Conservation (phyloP, 2,113 vertebrate genomes). For the Rhombomys opimus region DNA sequence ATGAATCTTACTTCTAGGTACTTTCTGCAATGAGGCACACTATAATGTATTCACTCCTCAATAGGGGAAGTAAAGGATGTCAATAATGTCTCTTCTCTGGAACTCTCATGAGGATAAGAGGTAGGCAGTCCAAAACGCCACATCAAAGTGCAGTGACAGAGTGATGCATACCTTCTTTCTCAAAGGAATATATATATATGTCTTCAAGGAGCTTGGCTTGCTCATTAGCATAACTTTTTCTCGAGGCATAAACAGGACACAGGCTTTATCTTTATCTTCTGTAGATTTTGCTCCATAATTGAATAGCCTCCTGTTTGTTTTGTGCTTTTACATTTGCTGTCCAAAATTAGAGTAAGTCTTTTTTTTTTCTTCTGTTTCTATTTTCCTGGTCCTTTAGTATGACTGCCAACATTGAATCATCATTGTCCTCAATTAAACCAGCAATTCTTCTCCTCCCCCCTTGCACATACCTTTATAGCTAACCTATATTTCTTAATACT, state of each 20-base stretch:
- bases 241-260: not conserved
- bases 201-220: not conserved
- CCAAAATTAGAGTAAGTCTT: not conserved
- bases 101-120: fast-evolving
- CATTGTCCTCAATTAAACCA: not conserved
- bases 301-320: not conserved
- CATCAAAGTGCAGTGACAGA: too few relatives aligned
- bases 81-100: not conserved
- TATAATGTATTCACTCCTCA: not conserved
- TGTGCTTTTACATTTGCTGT: not conserved
- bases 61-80: not conserved
- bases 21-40: not conserved
- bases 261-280: not conserved
- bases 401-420: not conserved
- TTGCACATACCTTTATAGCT: not conserved
- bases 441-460: not conserved
- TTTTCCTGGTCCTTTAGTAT: not conserved
- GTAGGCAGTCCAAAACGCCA: not conserved
- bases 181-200: too few relatives aligned
- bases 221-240: not conserved
- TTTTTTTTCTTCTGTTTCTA: not conserved
- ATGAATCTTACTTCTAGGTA: not conserved
- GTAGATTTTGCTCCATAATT: not conserved
- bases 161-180: fast-evolving
- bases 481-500: not conserved